Evolutionary conservation across 2,888 invertebrate species (phyloP).

Genomic region (Slavum lentiscoides): DNA sequence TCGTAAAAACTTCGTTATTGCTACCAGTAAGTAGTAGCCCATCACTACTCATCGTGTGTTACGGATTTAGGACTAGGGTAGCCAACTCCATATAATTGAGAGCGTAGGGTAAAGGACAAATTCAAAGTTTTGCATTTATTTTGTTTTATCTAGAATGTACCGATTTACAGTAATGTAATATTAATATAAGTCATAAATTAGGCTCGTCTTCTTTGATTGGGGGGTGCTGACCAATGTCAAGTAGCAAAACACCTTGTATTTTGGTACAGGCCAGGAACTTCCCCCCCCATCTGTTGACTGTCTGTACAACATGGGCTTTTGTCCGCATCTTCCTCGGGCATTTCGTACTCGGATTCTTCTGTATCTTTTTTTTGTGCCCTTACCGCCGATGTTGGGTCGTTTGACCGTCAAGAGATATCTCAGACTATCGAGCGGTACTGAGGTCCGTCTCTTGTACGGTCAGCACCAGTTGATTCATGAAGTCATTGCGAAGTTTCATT

Average conservation of each 20-base stretch:
- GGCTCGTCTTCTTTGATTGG: slow-evolving; percentile 26
- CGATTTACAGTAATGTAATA: too few species aligned
- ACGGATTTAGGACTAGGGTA: too few species aligned
- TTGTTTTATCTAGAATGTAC: too few species aligned
- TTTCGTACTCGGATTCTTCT: slow-evolving; percentile 56
- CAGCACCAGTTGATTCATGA: slow-evolving; percentile 63
- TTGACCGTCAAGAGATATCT: slow-evolving; percentile 61
- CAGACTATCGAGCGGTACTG: slow-evolving; percentile 60
- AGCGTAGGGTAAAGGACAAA: too few species aligned
- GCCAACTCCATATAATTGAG: too few species aligned
- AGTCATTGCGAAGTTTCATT: slow-evolving; percentile 64
- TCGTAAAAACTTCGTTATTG: too few species aligned
- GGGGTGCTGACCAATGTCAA: slow-evolving; percentile 62
- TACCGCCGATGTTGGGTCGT: slow-evolving; percentile 8
- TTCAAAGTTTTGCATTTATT: too few species aligned
- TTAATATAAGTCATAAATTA: slow-evolving; percentile 2
- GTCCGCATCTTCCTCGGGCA: slow-evolving; percentile 56
- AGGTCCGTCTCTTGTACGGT: slow-evolving; percentile 62
- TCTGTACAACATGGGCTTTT: slow-evolving; percentile 62
- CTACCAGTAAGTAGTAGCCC: too few species aligned
- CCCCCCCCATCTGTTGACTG: slow-evolving; percentile 65
- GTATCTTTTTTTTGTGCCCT: slow-evolving; percentile 56
- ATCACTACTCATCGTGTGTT: too few species aligned
- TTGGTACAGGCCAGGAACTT: slow-evolving; percentile 64
- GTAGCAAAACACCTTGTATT: slow-evolving; percentile 66